Conservation (phyloP, 2,113 vertebrate genomes). For the Alethe castanea region DNA sequence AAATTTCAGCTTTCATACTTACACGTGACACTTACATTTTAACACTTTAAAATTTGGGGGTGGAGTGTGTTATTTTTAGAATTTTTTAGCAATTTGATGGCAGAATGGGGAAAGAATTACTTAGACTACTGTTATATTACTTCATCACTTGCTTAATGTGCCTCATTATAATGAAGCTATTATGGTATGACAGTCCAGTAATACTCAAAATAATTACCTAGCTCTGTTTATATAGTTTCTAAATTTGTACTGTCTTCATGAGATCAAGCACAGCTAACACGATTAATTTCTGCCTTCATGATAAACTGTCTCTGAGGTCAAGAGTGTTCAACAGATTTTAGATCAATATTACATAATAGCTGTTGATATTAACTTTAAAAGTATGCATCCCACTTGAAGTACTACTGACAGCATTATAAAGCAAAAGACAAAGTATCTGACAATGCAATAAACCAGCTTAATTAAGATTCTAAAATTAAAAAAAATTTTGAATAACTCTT, state of each 20-base stretch:
- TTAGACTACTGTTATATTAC: not conserved
- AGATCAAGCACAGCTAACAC: not conserved
- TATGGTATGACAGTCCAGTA: not conserved
- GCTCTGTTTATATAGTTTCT: not conserved
- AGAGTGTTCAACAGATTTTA: not conserved
- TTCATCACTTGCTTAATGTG: not conserved
- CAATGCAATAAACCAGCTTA: not conserved
- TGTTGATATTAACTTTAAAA: not conserved
- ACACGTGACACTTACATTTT: not conserved
- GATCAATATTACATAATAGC: not conserved
- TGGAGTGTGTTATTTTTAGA: accelerated
- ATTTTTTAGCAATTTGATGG: not conserved
- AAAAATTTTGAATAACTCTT: not conserved
- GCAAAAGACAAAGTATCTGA: not conserved
- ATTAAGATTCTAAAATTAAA: not conserved
- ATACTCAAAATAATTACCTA: not conserved
- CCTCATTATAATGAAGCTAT: not conserved
- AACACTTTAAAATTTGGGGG: not conserved
- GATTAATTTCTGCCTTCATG: not conserved
- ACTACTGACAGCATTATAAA: not conserved
- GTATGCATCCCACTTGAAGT: not conserved
- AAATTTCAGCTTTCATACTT: not conserved
- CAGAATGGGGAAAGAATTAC: not conserved
- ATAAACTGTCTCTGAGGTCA: not conserved
- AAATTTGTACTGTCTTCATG: not conserved